Conservation (phyloP, 1,140 invertebrate genomes). For the Apis cerana region DNA sequence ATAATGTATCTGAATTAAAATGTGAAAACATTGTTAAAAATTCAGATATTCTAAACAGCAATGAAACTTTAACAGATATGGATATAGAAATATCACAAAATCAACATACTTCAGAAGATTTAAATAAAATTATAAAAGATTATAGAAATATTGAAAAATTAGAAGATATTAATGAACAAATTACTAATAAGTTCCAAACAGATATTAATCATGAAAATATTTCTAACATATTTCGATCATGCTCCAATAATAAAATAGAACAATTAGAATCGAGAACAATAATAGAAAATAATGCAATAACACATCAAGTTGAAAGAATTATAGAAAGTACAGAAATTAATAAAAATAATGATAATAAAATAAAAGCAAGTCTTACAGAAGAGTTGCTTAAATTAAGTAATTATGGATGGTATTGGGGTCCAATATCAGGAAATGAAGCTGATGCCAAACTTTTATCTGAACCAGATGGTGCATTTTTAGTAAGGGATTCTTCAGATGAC, state of each 20-base stretch:
- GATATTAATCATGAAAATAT: background rate
- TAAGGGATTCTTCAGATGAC: slow-evolving; percentile 88
- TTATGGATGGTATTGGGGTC: slow-evolving; percentile 87
- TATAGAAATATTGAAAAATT: background rate
- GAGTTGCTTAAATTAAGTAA: slow-evolving; percentile 83
- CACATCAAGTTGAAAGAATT: slow-evolving; percentile 19
- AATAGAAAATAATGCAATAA: slow-evolving; percentile 5
- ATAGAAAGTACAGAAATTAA: slow-evolving; percentile 1
- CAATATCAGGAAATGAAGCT: slow-evolving; percentile 84
- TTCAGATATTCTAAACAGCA: background rate
- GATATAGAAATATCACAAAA: background rate
- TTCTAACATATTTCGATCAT: background rate
- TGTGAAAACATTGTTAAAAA: background rate
- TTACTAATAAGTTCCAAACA: background rate
- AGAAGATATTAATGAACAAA: background rate
- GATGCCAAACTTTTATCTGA: slow-evolving; percentile 82
- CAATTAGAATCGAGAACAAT: background rate
- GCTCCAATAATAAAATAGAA: background rate
- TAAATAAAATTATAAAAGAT: background rate
- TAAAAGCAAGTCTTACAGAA: slow-evolving; percentile 76
- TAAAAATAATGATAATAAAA: slow-evolving; percentile 45
- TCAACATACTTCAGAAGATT: background rate
- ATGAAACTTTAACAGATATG: background rate
- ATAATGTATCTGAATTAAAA: background rate
- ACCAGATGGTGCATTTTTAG: slow-evolving; percentile 90